Evolutionary conservation across 2,888 invertebrate genomes (phyloP).

Genomic region (Ennomos fuscantarius): DNA sequence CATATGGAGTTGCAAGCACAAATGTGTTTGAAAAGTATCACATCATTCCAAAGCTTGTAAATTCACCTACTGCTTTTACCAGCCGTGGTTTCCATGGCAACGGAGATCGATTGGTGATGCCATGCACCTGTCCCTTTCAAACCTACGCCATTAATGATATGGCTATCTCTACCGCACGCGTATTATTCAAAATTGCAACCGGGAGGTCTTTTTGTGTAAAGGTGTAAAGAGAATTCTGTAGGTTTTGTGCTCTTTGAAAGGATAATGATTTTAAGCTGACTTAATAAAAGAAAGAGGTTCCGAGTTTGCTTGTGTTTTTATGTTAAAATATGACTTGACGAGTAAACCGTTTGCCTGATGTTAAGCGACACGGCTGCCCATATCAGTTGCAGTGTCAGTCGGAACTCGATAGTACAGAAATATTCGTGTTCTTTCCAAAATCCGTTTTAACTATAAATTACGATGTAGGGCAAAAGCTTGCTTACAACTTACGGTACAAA

Average conservation of each 20-base stretch:
- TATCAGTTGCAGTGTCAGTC: too few species aligned
- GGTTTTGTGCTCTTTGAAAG: background rate
- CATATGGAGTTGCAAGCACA: too few species aligned
- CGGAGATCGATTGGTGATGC: constrained; percentile 71
- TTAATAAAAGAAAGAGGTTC: background rate
- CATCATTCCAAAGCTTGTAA: background rate
- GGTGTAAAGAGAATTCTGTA: constrained; percentile 1
- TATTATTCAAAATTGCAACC: constrained; percentile 47
- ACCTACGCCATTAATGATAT: constrained; percentile 25
- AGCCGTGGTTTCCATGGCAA: constrained; percentile 59
- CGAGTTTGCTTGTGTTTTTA: background rate
- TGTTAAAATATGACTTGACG: too few species aligned
- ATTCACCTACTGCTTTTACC: constrained; percentile 14
- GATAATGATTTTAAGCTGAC: background rate
- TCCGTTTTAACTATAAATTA: too few species aligned
- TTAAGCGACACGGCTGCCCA: too few species aligned
- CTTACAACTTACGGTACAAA: too few species aligned
- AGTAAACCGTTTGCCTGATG: too few species aligned
- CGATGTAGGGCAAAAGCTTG: too few species aligned
- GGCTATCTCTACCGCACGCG: constrained; percentile 38
- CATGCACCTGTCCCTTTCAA: constrained; percentile 41
- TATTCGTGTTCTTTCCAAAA: too few species aligned
- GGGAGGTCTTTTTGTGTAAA: constrained; percentile 27
- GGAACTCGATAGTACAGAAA: too few species aligned
- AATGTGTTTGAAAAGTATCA: too few species aligned